Percentiles rank a stretch among this genome's conserved stretches.
These are phyloP conservation scores for Halichondria panicea DNA, from an alignment of 37 sponge, comb jelly and placozoan species.

Conservation along the genomic window DNA sequence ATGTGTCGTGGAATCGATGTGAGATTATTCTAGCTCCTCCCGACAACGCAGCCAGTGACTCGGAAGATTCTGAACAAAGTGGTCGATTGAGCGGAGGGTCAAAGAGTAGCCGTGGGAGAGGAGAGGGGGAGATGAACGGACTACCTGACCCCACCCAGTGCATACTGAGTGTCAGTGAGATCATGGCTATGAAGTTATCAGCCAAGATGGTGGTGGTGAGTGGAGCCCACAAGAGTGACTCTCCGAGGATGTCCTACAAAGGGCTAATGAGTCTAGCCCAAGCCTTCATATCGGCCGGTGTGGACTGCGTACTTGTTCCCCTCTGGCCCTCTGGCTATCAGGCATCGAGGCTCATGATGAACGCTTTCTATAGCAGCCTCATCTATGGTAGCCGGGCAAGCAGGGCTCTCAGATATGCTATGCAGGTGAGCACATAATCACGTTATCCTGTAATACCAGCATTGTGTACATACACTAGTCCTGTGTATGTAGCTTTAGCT, in stretches of 20 bases:
- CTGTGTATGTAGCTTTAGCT: not conserved
- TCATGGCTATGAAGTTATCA: constrained; percentile 48
- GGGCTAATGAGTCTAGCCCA: constrained; percentile 72
- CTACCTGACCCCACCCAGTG: constrained; percentile 61
- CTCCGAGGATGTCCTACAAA: constrained; percentile 42
- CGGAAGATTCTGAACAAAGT: constrained; percentile 3
- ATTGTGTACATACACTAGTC: not conserved
- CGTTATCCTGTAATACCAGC: not conserved
- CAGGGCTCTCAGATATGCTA: constrained; percentile 80
- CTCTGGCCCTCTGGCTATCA: constrained; percentile 84
- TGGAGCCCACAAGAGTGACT: constrained; percentile 57
- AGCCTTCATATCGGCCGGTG: constrained; percentile 81
- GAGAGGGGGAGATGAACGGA: not conserved
- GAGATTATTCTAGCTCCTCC: constrained; percentile 70
- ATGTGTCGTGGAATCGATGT: constrained; percentile 85
- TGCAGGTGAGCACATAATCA: constrained; percentile 60
- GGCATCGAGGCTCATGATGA: constrained; percentile 83
- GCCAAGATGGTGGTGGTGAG: constrained; percentile 85
- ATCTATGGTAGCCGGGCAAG: constrained; percentile 75
- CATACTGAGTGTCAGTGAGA: constrained; percentile 66
- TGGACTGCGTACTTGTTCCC: constrained; percentile 78
- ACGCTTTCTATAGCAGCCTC: constrained; percentile 86
- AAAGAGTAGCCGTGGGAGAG: no score
- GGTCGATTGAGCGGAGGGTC: constrained; percentile 5
- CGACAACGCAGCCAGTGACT: not conserved